A percentile compares a stretch with the other conserved stretches of the same genome.
Evolutionary conservation across 2,113 vertebrate species (phyloP).

Genomic region (Poicephalus meyeri): DNA sequence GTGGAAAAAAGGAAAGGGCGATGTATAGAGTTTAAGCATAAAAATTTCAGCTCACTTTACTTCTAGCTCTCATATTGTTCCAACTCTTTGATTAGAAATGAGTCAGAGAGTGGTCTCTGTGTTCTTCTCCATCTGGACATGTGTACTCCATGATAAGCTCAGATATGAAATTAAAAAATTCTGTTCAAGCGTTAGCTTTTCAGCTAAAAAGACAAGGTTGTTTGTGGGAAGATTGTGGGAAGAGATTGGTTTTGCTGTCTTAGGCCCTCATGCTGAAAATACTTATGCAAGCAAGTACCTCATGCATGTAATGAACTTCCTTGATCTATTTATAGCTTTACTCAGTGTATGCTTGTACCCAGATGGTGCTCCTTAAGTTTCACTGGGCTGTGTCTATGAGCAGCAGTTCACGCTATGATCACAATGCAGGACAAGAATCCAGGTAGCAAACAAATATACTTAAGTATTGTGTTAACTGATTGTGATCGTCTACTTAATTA

Average conservation of each 20-base stretch:
- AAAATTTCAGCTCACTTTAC: no score
- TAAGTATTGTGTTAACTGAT: neutral
- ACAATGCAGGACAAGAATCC: neutral
- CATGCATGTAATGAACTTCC: neutral
- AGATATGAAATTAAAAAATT: neutral
- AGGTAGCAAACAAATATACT: neutral
- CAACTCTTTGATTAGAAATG: neutral
- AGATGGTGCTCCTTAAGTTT: constrained; percentile 37
- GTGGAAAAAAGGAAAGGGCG: no score
- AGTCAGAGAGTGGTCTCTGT: constrained; percentile 15
- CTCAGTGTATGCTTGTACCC: neutral
- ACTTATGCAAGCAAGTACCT: neutral
- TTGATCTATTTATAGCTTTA: constrained; percentile 30
- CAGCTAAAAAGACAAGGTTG: neutral
- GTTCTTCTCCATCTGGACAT: constrained; percentile 9
- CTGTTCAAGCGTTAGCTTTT: neutral
- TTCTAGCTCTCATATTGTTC: neutral
- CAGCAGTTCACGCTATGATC: neutral
- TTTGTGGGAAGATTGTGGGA: neutral
- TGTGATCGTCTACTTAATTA: neutral
- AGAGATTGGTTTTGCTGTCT: neutral
- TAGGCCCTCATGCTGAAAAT: neutral
- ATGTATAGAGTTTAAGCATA: no score
- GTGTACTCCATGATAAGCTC: neutral
- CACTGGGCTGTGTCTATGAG: neutral